A percentile compares a stretch with the other conserved stretches of the same genome.
Evolutionary conservation across 2,797 vertebrate genomes (phyloP).

Genomic region (Dipus sagitta): DNA sequence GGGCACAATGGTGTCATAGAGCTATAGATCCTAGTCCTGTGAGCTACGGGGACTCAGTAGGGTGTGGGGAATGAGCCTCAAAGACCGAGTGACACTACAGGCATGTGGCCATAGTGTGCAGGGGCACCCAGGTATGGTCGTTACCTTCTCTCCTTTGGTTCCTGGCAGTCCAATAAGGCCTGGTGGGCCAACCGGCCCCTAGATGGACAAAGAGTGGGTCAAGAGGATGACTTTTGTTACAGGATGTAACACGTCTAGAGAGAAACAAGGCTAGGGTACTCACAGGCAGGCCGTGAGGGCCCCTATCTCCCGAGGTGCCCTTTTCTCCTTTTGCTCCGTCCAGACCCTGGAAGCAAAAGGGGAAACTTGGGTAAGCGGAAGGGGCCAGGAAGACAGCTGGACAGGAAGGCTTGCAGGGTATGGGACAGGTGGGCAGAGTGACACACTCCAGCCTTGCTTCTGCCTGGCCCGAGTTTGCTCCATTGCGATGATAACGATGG

Average conservation of each 20-base stretch:
- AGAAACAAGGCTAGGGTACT: slow-evolving; percentile 74
- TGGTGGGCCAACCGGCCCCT: slow-evolving; percentile 91
- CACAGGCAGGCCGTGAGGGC: slow-evolving; percentile 87
- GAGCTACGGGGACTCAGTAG: not conserved
- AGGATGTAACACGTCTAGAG: not conserved
- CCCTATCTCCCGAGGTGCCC: slow-evolving; percentile 87
- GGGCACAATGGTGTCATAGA: not conserved
- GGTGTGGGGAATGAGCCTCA: not conserved
- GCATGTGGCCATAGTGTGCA: not conserved
- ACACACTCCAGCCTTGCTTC: not conserved
- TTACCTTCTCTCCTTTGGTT: slow-evolving; percentile 97
- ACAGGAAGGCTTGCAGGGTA: not conserved
- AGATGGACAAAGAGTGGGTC: slow-evolving; percentile 54
- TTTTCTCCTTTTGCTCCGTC: slow-evolving; percentile 91
- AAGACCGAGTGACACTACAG: not conserved
- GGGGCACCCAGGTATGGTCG: fast-evolving
- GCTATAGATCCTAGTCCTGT: not conserved
- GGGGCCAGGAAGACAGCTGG: not conserved
- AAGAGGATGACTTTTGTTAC: not conserved
- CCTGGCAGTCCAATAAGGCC: slow-evolving; percentile 96
- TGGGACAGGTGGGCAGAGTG: not conserved
- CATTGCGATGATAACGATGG: not conserved
- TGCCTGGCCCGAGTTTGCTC: not conserved
- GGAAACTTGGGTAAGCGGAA: not conserved
- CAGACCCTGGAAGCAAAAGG: slow-evolving; percentile 82